Evolutionary conservation across 1,140 invertebrate genomes (phyloP).

Genomic region (Galendromus occidentalis): DNA sequence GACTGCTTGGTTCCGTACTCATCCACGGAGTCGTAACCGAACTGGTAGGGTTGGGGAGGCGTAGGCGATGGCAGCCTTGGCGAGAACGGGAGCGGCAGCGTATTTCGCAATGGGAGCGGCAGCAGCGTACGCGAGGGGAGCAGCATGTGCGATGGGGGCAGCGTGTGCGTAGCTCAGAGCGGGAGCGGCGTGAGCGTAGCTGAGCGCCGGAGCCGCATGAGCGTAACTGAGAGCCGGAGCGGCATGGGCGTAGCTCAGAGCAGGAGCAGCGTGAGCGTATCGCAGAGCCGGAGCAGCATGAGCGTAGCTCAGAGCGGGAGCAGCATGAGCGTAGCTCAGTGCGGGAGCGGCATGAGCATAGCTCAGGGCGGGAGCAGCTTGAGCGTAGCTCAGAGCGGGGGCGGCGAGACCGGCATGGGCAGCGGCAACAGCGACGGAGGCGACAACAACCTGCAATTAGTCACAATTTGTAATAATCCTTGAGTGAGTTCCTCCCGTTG

Average conservation of each 20-base stretch:
- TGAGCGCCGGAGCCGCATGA: background rate
- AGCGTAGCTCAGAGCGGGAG: background rate
- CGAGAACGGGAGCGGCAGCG: slow-evolving; percentile 10
- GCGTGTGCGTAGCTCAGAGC: background rate
- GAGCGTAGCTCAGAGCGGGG: background rate
- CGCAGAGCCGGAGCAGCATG: background rate
- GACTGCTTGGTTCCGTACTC: background rate
- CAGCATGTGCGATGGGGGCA: background rate
- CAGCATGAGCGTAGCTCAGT: background rate
- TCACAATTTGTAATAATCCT: no score
- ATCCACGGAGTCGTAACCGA: slow-evolving; percentile 14
- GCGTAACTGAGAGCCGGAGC: background rate
- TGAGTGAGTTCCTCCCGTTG: no score
- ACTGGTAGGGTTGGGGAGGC: slow-evolving; percentile 17
- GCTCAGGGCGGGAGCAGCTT: background rate
- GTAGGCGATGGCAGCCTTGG: slow-evolving; percentile 17
- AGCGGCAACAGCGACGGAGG: background rate
- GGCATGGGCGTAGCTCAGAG: background rate
- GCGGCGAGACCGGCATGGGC: slow-evolving; percentile 4
- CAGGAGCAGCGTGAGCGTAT: background rate
- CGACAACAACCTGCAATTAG: background rate
- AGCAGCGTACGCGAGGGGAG: background rate
- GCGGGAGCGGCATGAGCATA: background rate
- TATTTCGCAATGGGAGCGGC: background rate
- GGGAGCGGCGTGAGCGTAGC: background rate